phyloP scores from a whole-genome alignment of 2,797 vertebrate species.

The Pseudochaenichthys georgianus region DNA sequence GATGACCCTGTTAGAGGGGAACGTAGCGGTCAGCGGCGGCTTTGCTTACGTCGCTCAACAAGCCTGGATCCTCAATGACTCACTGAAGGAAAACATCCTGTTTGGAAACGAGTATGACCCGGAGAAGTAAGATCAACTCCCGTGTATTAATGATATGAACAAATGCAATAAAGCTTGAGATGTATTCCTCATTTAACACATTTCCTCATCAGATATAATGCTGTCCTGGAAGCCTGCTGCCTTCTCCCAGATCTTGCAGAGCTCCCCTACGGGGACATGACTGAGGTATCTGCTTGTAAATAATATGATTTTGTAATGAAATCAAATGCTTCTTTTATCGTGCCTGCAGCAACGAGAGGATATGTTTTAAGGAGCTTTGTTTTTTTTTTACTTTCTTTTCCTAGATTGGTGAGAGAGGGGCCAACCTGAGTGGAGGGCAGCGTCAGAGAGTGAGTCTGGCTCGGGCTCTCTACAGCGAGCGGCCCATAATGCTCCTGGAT shows the following conservation, averaged over 20 bases:
- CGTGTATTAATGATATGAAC: background rate
- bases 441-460: conserved; percentile 89
- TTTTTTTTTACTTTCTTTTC: background rate
- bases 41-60: conserved; percentile 89
- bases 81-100: conserved; percentile 88
- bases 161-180: background rate
- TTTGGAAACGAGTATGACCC: conserved; percentile 84
- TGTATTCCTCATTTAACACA: background rate
- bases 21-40: conserved; percentile 80
- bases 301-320: background rate
- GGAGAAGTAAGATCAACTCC: conserved; percentile 79
- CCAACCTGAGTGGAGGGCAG: conserved; percentile 89
- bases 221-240: conserved; percentile 87
- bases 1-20: conserved; percentile 89
- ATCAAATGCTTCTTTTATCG: background rate
- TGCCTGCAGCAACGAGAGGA: background rate
- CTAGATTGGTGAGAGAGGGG: conserved; percentile 89
- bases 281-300: conserved; percentile 80
- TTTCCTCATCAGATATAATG: conserved; percentile 78
- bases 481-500: conserved; percentile 86
- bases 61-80: conserved; percentile 89
- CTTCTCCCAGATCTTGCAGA: conserved; percentile 84
- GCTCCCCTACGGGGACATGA: conserved; percentile 88
- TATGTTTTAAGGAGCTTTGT: background rate
- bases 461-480: conserved; percentile 87